These are phyloP conservation scores for Furcifer pardalis DNA, from an alignment of 2,797 vertebrate species.

Conservation along the genomic window DNA sequence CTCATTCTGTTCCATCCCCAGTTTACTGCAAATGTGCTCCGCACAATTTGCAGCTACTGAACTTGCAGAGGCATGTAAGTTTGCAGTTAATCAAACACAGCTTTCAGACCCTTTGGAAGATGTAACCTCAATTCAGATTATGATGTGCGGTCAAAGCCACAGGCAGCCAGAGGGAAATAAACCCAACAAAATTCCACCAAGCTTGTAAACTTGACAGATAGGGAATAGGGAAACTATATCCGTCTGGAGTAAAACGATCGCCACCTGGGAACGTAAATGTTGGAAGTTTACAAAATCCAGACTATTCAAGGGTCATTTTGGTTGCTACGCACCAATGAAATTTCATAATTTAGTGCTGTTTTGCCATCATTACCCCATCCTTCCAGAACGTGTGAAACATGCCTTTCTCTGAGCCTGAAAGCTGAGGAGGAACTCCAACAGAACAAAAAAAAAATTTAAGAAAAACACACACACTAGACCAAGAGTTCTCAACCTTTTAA, in stretches of 20 bases:
- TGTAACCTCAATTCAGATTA: conserved; percentile 70
- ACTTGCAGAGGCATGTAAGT: conserved; percentile 64
- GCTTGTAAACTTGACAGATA: not conserved
- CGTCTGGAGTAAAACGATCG: not conserved
- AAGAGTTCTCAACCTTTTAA: too few species aligned
- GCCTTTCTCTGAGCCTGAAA: not conserved
- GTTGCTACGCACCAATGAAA: not conserved
- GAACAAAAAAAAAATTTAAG: not conserved
- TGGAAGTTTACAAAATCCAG: not conserved
- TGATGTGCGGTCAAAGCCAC: conserved; percentile 68
- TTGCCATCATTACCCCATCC: not conserved
- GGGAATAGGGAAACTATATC: not conserved
- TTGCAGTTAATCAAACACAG: conserved; percentile 70
- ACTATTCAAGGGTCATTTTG: too few species aligned
- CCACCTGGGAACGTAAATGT: not conserved
- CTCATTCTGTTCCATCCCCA: conserved; percentile 67
- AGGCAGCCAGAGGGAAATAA: not conserved
- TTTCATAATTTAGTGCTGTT: not conserved
- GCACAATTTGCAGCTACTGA: conserved; percentile 68
- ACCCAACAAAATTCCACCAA: not conserved
- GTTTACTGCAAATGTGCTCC: conserved; percentile 66
- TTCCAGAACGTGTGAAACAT: not conserved
- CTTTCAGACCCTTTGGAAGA: conserved; percentile 63
- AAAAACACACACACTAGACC: too few species aligned
- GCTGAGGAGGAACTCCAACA: not conserved